Evolutionary conservation across 2,797 vertebrate species (phyloP).

Genomic region (Arrhamphus sclerolepis): DNA sequence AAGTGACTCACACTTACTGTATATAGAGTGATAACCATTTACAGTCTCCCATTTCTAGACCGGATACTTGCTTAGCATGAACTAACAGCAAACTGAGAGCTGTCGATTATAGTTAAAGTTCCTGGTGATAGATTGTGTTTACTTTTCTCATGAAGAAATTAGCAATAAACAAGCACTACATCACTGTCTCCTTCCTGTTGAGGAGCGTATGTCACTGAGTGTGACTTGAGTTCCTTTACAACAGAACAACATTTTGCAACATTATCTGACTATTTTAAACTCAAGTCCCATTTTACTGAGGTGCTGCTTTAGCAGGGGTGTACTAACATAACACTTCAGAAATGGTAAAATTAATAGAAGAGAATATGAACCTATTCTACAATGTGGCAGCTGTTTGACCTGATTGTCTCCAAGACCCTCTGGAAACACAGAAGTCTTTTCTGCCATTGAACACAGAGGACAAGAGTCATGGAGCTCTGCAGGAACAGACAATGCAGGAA

Average conservation of each 20-base stretch:
- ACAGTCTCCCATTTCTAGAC: slow-evolving; percentile 11
- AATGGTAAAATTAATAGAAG: not conserved
- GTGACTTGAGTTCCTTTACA: slow-evolving; percentile 13
- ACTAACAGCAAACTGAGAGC: slow-evolving; percentile 48
- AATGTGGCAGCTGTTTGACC: slow-evolving; percentile 5
- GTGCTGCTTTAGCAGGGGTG: no score
- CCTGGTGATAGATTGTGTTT: slow-evolving; percentile 26
- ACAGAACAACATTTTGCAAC: slow-evolving; percentile 9
- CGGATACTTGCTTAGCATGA: slow-evolving; percentile 26
- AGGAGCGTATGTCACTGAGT: not conserved
- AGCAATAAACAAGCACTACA: slow-evolving; percentile 19
- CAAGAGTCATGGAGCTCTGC: slow-evolving; percentile 40
- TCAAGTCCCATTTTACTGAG: no score
- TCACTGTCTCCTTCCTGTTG: slow-evolving; percentile 13
- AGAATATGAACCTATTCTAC: not conserved
- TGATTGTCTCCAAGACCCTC: slow-evolving; percentile 32
- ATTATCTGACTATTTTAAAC: not conserved
- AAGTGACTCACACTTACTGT: not conserved
- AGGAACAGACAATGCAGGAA: slow-evolving; percentile 34
- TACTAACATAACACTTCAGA: no score
- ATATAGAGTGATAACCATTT: slow-evolving; percentile 53
- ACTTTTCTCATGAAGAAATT: slow-evolving; percentile 34
- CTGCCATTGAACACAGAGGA: slow-evolving; percentile 57
- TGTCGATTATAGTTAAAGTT: slow-evolving; percentile 32
- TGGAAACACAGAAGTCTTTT: slow-evolving; percentile 37